These are phyloP conservation scores for Macrophya annulata DNA, from an alignment of 2,888 invertebrate species.

Conservation along the genomic window DNA sequence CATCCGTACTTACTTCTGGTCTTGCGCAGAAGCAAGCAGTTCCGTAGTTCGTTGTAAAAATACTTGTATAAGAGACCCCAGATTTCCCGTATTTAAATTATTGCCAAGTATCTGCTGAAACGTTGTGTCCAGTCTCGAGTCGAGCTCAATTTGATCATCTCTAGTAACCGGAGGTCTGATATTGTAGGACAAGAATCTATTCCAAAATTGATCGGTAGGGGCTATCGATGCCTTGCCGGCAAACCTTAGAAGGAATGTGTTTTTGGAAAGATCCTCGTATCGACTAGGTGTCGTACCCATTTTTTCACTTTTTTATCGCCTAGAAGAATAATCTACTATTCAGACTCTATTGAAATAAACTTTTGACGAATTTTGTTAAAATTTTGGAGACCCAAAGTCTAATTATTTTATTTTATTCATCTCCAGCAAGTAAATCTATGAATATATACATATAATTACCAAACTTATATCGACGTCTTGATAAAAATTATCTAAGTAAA, in stretches of 20 bases:
- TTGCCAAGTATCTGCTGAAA: conserved; percentile 91
- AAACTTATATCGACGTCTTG: not conserved
- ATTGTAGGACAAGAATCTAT: conserved; percentile 94
- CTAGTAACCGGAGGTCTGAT: conserved; percentile 90
- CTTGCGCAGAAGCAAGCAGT: conserved; percentile 91
- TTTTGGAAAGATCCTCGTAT: conserved; percentile 89
- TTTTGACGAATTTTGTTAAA: not conserved
- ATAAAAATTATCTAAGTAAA: conserved; percentile 17
- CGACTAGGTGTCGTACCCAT: conserved; percentile 93
- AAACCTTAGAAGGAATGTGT: conserved; percentile 90
- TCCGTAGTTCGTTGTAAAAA: conserved; percentile 92
- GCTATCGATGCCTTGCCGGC: conserved; percentile 90
- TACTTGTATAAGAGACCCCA: conserved; percentile 92
- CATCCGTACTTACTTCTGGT: conserved; percentile 89
- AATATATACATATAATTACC: conserved; percentile 12
- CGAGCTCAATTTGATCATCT: conserved; percentile 84
- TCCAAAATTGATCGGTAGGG: conserved; percentile 96
- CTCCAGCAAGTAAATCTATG: not conserved
- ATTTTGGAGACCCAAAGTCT: not conserved
- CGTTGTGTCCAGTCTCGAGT: conserved; percentile 88
- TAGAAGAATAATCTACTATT: not conserved
- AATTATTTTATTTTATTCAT: not conserved
- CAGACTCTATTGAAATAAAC: not conserved
- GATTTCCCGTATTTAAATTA: conserved; percentile 94
- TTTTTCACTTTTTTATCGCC: conserved; percentile 39